Evolutionary conservation across 2,113 vertebrate genomes (phyloP).

Genomic region (Falco punctatus): DNA sequence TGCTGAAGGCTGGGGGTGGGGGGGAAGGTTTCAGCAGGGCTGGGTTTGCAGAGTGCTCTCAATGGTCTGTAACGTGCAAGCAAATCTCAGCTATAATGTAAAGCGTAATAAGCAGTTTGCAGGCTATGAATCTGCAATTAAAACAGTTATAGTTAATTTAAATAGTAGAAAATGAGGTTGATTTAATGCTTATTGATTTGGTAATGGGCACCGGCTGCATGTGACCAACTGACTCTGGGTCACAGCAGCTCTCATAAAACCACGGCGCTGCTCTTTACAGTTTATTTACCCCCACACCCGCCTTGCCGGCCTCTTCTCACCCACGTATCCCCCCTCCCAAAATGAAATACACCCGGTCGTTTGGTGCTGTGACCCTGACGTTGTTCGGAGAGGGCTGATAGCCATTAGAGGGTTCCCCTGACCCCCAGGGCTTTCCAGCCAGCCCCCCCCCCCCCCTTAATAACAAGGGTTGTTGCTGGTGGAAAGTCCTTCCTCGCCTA

Average conservation of each 20-base stretch:
- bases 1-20: background rate
- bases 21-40: background rate
- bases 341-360: background rate
- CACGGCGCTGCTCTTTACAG: background rate
- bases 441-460: background rate
- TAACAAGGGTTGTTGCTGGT: background rate
- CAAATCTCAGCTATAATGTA: constrained; percentile 62
- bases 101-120: constrained; percentile 62
- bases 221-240: constrained; percentile 59
- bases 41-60: constrained; percentile 55
- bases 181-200: constrained; percentile 66
- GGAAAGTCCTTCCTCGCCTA: background rate
- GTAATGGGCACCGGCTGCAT: constrained; percentile 54
- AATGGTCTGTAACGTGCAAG: constrained; percentile 68
- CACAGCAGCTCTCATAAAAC: constrained; percentile 11
- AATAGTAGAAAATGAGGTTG: constrained; percentile 69
- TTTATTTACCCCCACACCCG: background rate
- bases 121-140: constrained; percentile 68
- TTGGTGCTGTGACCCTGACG: background rate
- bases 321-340: background rate
- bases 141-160: constrained; percentile 73
- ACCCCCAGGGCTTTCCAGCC: background rate
- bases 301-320: background rate
- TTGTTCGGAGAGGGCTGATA: background rate
- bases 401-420: background rate